Conservation (phyloP, 2,888 invertebrate genomes). For the Papilio demoleus region DNA sequence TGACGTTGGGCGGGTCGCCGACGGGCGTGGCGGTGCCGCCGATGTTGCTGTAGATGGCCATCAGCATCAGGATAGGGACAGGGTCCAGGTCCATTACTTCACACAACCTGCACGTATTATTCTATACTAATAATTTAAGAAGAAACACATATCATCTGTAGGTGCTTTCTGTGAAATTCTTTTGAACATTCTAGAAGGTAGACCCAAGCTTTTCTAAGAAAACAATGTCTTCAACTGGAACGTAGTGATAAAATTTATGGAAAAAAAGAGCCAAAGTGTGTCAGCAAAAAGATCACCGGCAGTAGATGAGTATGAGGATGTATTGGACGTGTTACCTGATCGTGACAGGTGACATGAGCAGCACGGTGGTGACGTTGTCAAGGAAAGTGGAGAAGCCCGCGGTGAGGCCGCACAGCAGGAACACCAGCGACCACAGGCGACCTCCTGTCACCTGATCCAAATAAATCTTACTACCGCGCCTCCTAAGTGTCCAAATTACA, state of each 20-base stretch:
- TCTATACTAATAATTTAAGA: background rate
- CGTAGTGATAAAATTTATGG: no score
- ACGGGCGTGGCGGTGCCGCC: conserved; percentile 95
- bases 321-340: conserved; percentile 83
- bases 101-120: conserved; percentile 85
- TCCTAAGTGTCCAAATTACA: background rate
- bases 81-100: conserved; percentile 95
- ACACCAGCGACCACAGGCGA: conserved; percentile 92
- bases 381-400: conserved; percentile 91
- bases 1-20: conserved; percentile 96
- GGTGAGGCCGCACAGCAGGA: conserved; percentile 90
- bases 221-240: no score
- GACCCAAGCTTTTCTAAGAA: background rate
- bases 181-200: background rate
- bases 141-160: background rate
- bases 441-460: conserved; percentile 88
- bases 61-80: conserved; percentile 92
- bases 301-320: background rate
- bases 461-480: background rate
- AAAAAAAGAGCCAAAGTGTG: no score
- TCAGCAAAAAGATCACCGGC: background rate
- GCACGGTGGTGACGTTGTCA: conserved; percentile 95
- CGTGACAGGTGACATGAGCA: conserved; percentile 94
- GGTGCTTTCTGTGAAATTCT: background rate
- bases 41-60: conserved; percentile 94